Evolutionary conservation across 2,113 vertebrate genomes (phyloP).

Genomic region (Candoia aspera): DNA sequence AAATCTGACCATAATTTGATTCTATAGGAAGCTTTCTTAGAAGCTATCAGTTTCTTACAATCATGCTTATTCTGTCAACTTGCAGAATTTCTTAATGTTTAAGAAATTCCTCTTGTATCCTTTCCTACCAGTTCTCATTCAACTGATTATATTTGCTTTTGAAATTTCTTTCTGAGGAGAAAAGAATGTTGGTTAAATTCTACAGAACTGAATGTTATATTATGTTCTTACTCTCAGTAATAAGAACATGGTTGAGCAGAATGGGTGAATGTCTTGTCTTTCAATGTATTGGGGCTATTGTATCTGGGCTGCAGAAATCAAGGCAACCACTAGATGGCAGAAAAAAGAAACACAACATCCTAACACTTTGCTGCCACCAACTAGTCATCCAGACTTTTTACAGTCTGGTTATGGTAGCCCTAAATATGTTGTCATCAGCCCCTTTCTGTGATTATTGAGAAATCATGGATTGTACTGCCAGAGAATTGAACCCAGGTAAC

Average conservation of each 20-base stretch:
- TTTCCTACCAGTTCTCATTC: conserved; percentile 16
- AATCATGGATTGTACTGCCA: background rate
- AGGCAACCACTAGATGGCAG: background rate
- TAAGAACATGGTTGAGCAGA: background rate
- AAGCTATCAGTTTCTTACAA: too few relatives aligned
- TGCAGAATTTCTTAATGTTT: conserved; percentile 19
- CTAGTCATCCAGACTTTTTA: background rate
- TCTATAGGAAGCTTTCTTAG: too few relatives aligned
- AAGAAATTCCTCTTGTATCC: conserved; percentile 15
- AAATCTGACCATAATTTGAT: too few relatives aligned
- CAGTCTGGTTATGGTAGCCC: background rate
- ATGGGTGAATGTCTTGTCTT: background rate
- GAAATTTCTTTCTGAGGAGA: background rate
- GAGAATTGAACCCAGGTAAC: background rate
- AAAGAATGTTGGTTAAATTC: background rate
- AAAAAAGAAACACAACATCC: background rate
- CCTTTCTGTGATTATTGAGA: background rate
- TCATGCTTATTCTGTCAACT: too few relatives aligned
- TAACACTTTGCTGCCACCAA: background rate
- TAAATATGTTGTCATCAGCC: background rate
- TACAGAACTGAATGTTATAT: background rate
- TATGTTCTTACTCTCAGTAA: background rate
- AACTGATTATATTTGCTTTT: background rate
- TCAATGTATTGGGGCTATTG: background rate
- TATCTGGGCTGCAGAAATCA: background rate